Evolutionary conservation across 2,113 vertebrate species (phyloP).

Genomic region (Gopherus evgoodei): DNA sequence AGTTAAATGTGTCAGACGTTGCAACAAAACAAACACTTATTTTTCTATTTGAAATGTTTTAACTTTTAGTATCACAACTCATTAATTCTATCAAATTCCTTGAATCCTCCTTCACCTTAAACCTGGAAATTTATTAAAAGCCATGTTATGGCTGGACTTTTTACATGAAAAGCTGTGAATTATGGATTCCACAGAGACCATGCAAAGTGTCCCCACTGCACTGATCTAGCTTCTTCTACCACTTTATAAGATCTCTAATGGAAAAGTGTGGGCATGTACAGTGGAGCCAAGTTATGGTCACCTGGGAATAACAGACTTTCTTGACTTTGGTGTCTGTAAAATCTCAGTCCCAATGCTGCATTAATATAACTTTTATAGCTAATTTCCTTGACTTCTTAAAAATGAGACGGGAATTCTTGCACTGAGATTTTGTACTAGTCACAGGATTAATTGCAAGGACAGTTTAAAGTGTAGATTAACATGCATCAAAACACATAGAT

Average conservation of each 20-base stretch:
- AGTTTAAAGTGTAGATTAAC: background rate
- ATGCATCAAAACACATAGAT: background rate
- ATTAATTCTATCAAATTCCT: background rate
- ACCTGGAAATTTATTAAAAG: background rate
- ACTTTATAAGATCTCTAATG: background rate
- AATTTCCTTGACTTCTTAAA: background rate
- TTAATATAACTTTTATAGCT: accelerated
- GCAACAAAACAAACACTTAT: background rate
- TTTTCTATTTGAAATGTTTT: background rate
- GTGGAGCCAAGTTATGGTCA: background rate
- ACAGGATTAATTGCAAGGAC: background rate
- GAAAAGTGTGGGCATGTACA: background rate
- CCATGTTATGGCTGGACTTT: background rate
- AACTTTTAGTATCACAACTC: background rate
- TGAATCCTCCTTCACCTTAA: background rate
- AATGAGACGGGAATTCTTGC: background rate
- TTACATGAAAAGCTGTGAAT: background rate
- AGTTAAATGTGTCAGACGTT: background rate
- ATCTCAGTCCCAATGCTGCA: background rate
- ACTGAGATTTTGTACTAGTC: background rate
- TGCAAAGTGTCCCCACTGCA: accelerated
- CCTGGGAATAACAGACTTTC: background rate
- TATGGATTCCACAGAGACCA: background rate
- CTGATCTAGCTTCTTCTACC: accelerated
- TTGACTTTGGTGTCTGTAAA: accelerated